A percentile compares a stretch with the other conserved stretches of the same genome.
Conservation (phyloP, 2,888 invertebrate genomes). For the Diachrysia chrysitis region DNA sequence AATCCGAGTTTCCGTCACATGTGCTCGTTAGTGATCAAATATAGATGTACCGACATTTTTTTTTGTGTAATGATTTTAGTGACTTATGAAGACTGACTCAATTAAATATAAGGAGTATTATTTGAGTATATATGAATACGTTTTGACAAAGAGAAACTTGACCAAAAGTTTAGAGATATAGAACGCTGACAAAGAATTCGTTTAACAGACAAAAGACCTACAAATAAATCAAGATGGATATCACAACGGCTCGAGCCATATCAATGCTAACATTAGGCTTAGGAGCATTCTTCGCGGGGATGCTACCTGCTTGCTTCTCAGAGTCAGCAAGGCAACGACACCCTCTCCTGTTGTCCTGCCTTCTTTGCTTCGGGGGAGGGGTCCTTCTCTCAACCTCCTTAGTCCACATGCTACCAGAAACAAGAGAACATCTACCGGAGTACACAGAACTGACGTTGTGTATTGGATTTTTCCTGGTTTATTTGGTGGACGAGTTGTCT, state of each 20-base stretch:
- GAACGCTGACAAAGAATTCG: background rate
- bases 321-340: constrained; percentile 88
- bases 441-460: constrained; percentile 91
- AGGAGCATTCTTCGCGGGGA: constrained; percentile 92
- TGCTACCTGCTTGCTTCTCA: constrained; percentile 91
- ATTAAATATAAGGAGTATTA: background rate
- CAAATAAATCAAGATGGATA: constrained; percentile 77
- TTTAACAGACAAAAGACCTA: background rate
- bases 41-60: constrained; percentile 29
- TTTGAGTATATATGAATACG: no score
- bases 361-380: constrained; percentile 95
- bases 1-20: constrained; percentile 19
- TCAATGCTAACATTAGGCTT: constrained; percentile 91
- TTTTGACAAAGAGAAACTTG: background rate
- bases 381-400: constrained; percentile 93
- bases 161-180: background rate
- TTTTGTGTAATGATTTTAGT: background rate
- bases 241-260: constrained; percentile 90
- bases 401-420: constrained; percentile 95
- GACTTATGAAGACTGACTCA: background rate
- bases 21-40: constrained; percentile 25
- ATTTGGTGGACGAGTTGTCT: constrained; percentile 92
- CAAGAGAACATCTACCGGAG: constrained; percentile 89
- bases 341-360: constrained; percentile 91
- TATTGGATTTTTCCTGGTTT: constrained; percentile 92